Evolutionary conservation across 2,113 vertebrate genomes (phyloP), one percentile per base, ranked within the genome.

Genomic region (Sciurus niger): DNA sequence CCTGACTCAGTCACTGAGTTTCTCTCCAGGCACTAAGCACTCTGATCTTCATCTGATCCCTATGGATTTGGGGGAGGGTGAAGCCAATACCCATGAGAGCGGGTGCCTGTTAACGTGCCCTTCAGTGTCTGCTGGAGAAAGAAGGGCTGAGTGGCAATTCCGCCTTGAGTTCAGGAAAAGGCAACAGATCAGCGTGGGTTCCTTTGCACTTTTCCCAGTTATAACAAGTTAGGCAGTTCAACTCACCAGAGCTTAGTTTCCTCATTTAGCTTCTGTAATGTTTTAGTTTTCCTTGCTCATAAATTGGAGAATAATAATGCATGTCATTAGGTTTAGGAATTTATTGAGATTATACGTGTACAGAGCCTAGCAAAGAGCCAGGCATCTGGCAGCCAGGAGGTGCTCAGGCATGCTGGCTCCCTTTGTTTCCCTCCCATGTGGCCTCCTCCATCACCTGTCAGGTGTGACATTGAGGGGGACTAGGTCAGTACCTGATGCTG

Each of bases 41-140:
- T 73, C 79, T 82, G 85, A 24, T 30, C 88, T 80, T 84, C 67
- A 80, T 67, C 20, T 80, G 63, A 70, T 85, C 51, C n/a, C 80
- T 68, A 37, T 22, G 6, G 84, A 51, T 46, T 73, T 40, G 32
- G 40, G 22, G 46, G 90, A 46, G 3, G 28, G 13, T 60, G 68
- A 32, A 73, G 6, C 46, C 25, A 24, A 32, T 4, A 20, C 32
- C 12, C 32, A 25, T 10, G 43, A 80, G 13, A 46, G 46, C 10
- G 2, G 8, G 48, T 43, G 34, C 60, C 46, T 95, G 16, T 55
- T 73, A 46, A 67, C 43, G 43, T 58, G 37, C 37, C 14, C 32
- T 46, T 40, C 7, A 32, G 3, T n/a, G 68, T 48, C 37, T 58
- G 34, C 40, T 34, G 13, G 28, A 72, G 53, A 67, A 25, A 22